Conservation (phyloP, 2,797 vertebrate genomes). For the Microctenopoma steveboyesi region DNA sequence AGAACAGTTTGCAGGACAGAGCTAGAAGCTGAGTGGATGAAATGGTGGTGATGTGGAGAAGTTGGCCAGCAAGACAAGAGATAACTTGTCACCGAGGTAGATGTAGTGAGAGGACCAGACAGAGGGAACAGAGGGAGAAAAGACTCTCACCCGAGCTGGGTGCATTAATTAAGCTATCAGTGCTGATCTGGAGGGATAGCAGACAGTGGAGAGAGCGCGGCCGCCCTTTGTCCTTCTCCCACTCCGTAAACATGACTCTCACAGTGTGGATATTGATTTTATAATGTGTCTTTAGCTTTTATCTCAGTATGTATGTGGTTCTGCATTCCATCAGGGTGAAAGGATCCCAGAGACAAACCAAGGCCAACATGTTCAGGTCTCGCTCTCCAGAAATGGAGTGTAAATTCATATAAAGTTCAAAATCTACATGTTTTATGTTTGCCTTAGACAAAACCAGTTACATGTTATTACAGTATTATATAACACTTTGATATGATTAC, state of each 20-base stretch:
- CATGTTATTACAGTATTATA: no score
- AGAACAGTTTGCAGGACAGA: slow-evolving; percentile 13
- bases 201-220: slow-evolving; percentile 13
- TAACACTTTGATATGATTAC: no score
- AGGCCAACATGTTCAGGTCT: background rate
- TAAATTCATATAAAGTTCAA: background rate
- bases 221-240: slow-evolving; percentile 37
- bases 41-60: slow-evolving; percentile 14
- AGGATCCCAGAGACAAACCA: background rate
- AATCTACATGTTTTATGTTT: background rate
- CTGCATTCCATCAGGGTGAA: slow-evolving; percentile 3
- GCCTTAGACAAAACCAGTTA: no score
- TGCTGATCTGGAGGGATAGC: slow-evolving; percentile 29
- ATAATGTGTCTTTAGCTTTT: slow-evolving; percentile 30
- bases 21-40: background rate
- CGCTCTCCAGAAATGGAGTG: no score
- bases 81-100: slow-evolving; percentile 21
- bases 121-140: slow-evolving; percentile 23
- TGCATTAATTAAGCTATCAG: slow-evolving; percentile 59
- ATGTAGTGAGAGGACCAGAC: slow-evolving; percentile 15
- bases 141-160: slow-evolving; percentile 47
- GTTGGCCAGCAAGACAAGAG: slow-evolving; percentile 16
- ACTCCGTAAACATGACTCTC: slow-evolving; percentile 25
- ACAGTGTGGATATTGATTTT: slow-evolving; percentile 31
- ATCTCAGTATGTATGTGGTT: background rate